Conservation (phyloP, 2,113 vertebrate species). For the Empidonax alnorum region DNA sequence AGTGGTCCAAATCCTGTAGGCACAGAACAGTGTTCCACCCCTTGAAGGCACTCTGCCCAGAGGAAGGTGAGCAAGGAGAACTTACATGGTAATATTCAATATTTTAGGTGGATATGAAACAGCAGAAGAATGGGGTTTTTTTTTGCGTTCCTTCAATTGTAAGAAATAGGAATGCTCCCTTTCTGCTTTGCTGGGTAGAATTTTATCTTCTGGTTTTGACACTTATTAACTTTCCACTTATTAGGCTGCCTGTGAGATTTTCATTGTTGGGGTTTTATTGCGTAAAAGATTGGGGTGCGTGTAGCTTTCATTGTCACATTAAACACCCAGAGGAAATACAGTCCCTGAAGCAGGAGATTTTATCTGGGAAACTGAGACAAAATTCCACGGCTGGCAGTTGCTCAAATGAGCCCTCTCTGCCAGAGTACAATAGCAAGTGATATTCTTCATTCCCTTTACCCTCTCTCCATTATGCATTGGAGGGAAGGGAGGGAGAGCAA, state of each 20-base stretch:
- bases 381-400: not conserved
- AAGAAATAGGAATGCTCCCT: not conserved
- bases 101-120: not conserved
- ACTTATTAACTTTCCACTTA: conserved; percentile 7
- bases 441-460: not conserved
- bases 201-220: not conserved
- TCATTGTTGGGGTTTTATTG: not conserved
- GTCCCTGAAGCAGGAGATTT: conserved; percentile 23
- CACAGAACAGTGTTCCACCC: accelerated
- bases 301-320: conserved; percentile 18
- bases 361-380: conserved; percentile 10
- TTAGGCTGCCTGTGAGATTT: not conserved
- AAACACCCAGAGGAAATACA: conserved; percentile 6
- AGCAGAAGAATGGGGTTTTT: not conserved
- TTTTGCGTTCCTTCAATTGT: not conserved
- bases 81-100: not conserved
- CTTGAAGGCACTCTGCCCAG: not conserved
- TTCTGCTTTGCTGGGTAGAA: conserved; percentile 14
- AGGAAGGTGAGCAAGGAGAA: not conserved
- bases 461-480: not conserved
- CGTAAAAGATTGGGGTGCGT: not conserved
- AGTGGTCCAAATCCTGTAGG: not conserved
- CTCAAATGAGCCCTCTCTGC: not conserved
- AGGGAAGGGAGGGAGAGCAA: not conserved
- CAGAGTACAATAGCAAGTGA: not conserved